Evolutionary conservation across 2,888 invertebrate genomes (phyloP).

Genomic region (Phyllotreta striolata): DNA sequence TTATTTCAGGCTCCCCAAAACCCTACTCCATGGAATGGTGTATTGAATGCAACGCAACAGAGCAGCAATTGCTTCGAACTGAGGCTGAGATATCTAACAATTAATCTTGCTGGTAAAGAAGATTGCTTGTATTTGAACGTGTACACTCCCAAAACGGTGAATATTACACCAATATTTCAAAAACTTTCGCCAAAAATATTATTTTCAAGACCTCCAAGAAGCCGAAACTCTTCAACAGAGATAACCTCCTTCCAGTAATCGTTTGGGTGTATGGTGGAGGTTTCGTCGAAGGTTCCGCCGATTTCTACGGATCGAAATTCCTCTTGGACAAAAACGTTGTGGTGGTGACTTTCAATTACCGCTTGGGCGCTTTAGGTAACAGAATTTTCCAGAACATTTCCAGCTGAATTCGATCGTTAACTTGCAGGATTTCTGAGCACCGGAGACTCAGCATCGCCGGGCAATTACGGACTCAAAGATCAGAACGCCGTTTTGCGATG

Average conservation of each 20-base stretch:
- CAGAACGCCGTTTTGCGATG: slow-evolving; percentile 27
- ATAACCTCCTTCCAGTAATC: slow-evolving; percentile 22
- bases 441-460: slow-evolving; percentile 24
- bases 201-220: slow-evolving; percentile 18
- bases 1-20: slow-evolving; percentile 29
- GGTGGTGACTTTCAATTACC: slow-evolving; percentile 33
- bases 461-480: slow-evolving; percentile 36
- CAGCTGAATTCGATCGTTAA: neutral
- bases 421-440: slow-evolving; percentile 33
- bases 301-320: slow-evolving; percentile 14
- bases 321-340: slow-evolving; percentile 27
- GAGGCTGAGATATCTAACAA: neutral
- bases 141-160: slow-evolving; percentile 30
- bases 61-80: slow-evolving; percentile 19
- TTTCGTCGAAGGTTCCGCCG: slow-evolving; percentile 24
- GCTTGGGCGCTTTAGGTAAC: slow-evolving; percentile 34
- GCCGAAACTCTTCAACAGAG: neutral
- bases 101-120: slow-evolving; percentile 15
- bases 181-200: neutral
- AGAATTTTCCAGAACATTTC: too few relatives aligned
- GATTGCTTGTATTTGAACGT: slow-evolving; percentile 36
- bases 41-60: slow-evolving; percentile 25
- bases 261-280: slow-evolving; percentile 36
- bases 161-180: slow-evolving; percentile 3
- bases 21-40: slow-evolving; percentile 26